Evolutionary conservation across 2,113 vertebrate genomes (phyloP).

Genomic region (Amblyopsis rosae): DNA sequence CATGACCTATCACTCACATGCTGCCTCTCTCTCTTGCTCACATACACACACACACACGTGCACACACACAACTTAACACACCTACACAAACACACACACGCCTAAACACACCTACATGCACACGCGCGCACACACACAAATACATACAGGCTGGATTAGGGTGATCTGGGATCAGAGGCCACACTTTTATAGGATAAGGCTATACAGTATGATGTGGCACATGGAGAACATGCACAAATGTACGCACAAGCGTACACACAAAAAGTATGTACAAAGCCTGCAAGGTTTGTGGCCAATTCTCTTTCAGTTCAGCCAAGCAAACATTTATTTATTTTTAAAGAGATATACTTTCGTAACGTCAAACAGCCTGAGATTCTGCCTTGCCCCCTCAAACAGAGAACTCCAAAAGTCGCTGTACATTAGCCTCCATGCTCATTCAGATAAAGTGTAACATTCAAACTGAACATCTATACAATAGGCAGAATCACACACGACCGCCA

Average conservation of each 20-base stretch:
- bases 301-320: slow-evolving; percentile 62
- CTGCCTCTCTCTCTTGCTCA: no score
- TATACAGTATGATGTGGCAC: background rate
- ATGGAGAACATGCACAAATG: background rate
- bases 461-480: background rate
- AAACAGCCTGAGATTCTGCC: slow-evolving; percentile 13
- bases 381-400: background rate
- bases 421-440: slow-evolving; percentile 10
- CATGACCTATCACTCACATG: background rate
- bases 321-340: slow-evolving; percentile 57
- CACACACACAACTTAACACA: background rate
- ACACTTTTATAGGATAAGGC: no score
- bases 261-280: slow-evolving; percentile 17
- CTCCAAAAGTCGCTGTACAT: slow-evolving; percentile 8
- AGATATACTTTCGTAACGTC: slow-evolving; percentile 2
- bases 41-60: background rate
- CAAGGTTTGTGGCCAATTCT: slow-evolving; percentile 35
- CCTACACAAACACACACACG: no score
- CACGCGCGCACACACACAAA: slow-evolving; percentile 1
- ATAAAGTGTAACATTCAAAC: background rate
- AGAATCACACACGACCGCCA: background rate
- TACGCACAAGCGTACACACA: background rate
- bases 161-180: background rate
- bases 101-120: slow-evolving; percentile 1
- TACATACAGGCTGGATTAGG: background rate